phyloP scores from a whole-genome alignment of 2,797 vertebrate species.

The Botia kubotai region DNA sequence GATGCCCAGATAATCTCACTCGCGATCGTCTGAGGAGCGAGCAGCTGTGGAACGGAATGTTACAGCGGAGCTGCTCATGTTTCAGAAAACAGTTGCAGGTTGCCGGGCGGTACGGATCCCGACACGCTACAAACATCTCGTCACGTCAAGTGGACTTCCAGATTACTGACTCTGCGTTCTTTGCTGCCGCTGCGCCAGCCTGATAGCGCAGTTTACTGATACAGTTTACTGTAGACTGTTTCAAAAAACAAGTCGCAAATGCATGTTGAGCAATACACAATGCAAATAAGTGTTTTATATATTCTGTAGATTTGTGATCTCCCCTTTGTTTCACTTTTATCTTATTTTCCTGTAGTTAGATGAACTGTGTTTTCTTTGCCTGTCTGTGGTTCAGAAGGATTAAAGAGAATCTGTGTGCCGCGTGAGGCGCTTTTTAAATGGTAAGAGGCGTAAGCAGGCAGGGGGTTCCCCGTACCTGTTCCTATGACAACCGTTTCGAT shows the following conservation, averaged over 20 bases:
- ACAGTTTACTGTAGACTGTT: too few species aligned
- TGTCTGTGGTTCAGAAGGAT: constrained; percentile 40
- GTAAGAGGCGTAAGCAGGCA: constrained; percentile 26
- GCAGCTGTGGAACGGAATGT: constrained; percentile 80
- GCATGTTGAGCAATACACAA: not conserved
- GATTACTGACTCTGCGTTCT: constrained; percentile 38
- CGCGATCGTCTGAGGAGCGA: constrained; percentile 62
- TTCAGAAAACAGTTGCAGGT: constrained; percentile 73
- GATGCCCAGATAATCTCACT: constrained; percentile 57
- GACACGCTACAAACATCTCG: constrained; percentile 35
- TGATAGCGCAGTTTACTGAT: not conserved
- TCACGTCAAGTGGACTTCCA: constrained; percentile 24
- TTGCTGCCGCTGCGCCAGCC: not conserved
- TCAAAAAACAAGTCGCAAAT: not conserved
- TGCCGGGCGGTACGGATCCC: constrained; percentile 48
- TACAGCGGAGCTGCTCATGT: constrained; percentile 68
- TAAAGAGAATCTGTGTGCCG: too few species aligned
- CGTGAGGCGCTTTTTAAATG: too few species aligned
- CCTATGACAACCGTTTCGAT: constrained; percentile 42
- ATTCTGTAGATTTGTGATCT: not conserved
- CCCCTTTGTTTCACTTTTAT: not conserved
- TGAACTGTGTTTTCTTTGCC: not conserved
- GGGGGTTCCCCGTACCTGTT: constrained; percentile 31
- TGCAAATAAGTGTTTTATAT: not conserved
- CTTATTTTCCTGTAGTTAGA: not conserved